A percentile compares a stretch with the other conserved stretches of the same genome.
Evolutionary conservation across 2,113 vertebrate species (phyloP).

Genomic region (Poeciliopsis prolifica): DNA sequence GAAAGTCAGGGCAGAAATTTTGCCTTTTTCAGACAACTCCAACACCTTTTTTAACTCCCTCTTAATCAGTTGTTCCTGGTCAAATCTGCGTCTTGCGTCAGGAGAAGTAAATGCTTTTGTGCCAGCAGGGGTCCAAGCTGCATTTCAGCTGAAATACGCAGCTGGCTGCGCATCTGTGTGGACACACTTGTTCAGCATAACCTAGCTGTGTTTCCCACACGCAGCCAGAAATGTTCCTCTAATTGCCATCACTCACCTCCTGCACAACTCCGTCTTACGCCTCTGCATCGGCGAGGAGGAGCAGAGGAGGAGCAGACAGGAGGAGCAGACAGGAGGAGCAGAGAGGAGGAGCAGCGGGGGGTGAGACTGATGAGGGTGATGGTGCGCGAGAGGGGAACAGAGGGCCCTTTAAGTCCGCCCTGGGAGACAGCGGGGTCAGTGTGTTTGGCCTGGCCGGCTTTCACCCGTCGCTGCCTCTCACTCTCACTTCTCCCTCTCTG

Average conservation of each 20-base stretch:
- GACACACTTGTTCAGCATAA: slow-evolving; percentile 6
- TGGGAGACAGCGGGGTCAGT: slow-evolving; percentile 77
- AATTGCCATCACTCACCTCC: slow-evolving; percentile 54
- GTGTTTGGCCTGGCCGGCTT: slow-evolving; percentile 71
- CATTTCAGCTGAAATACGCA: neutral
- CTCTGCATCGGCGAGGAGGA: slow-evolving; percentile 43
- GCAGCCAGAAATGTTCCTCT: slow-evolving; percentile 48
- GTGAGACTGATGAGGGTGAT: slow-evolving; percentile 47
- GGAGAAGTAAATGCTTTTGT: neutral
- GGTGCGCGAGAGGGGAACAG: slow-evolving; percentile 66
- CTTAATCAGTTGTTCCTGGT: neutral
- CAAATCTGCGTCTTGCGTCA: neutral
- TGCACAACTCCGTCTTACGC: slow-evolving; percentile 39
- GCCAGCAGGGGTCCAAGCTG: neutral
- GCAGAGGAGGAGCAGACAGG: slow-evolving; percentile 26
- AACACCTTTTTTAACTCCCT: neutral
- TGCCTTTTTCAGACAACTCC: too few species aligned
- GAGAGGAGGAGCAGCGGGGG: slow-evolving; percentile 21
- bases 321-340: slow-evolving; percentile 44
- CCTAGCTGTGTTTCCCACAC: slow-evolving; percentile 37
- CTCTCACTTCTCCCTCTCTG: slow-evolving; percentile 45
- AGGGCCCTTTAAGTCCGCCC: slow-evolving; percentile 72
- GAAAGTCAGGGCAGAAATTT: too few species aligned
- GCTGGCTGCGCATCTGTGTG: neutral
- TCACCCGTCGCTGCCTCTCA: slow-evolving; percentile 45